Conservation (phyloP, 1,140 invertebrate genomes). For the Zaprionus taronus region DNA sequence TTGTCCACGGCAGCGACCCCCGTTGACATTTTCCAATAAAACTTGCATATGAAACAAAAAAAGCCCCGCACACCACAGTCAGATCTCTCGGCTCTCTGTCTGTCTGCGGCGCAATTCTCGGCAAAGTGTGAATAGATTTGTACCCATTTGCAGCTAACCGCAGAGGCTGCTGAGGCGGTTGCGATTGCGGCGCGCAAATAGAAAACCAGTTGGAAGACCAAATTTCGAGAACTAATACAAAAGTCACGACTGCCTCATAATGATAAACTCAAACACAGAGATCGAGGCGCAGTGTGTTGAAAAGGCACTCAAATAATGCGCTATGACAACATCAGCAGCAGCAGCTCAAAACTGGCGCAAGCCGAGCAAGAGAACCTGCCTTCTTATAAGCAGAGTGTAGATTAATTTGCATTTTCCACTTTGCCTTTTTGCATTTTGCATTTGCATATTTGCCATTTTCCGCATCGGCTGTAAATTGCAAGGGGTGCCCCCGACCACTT, state of each 20-base stretch:
- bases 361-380: constrained; percentile 24
- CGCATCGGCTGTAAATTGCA: constrained; percentile 65
- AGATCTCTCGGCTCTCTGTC: constrained; percentile 2
- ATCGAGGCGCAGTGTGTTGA: neutral
- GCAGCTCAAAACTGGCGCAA: constrained; percentile 35
- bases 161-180: neutral
- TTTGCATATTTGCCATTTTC: constrained; percentile 63
- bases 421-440: constrained; percentile 51
- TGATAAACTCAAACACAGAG: constrained; percentile 60
- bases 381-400: constrained; percentile 27
- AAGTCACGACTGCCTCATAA: constrained; percentile 73
- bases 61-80: neutral
- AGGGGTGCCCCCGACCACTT: neutral
- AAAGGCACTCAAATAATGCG: constrained; percentile 27
- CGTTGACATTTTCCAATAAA: constrained; percentile 63
- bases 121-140: constrained; percentile 76
- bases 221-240: constrained; percentile 58
- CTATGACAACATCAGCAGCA: constrained; percentile 31
- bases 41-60: constrained; percentile 12
- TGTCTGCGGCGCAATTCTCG: constrained; percentile 47
- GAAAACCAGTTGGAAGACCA: constrained; percentile 61
- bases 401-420: constrained; percentile 61
- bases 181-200: constrained; percentile 43
- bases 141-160: constrained; percentile 59
- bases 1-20: constrained; percentile 33